Evolutionary conservation across 2,888 invertebrate species (phyloP), one percentile per base, ranked within the genome.

Genomic region (Oligia latruncula): DNA sequence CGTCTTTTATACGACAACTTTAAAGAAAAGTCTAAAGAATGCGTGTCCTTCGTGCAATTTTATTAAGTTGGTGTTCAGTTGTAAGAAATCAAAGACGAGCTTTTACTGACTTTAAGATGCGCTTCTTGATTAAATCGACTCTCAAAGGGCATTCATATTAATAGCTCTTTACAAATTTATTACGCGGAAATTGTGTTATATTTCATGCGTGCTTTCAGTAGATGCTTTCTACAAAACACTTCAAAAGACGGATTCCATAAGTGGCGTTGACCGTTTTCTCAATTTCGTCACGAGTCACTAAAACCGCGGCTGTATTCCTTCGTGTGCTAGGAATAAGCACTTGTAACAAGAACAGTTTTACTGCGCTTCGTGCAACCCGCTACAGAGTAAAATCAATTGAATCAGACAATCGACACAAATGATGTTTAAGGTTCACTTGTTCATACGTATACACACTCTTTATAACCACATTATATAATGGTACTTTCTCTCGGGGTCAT

Each of bases 401-500:
- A 79, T 49, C 55, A 70, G 55, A 55, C 71, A 73, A 75, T 74
- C 40, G 40, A 70, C 68, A 68, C 77, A 66, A 29, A 29, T 72
- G 71, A 62, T 71, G 58, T 72, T 15, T 64, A 71, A 60, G 43
- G 60, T 46, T 64, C 75, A 73, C 73, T 74, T 78, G 77, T 78
- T 85, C 68, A 35, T 70, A 74, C 40, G 43, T 66, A 79, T 62
- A 64, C 67, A 64, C 67, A 80, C 67, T 80, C 52, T 85, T 85
- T 74, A 85, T 85, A 70, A 70, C 58, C 72, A 65, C 66, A 75
- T 60, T n/a, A 60, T 52, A 67, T 74, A 77, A 77, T 77, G 46
- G 77, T 76, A 88, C 87, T 88, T 88, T 88, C 88, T 75, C 89
- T 74, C 71, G 81, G 71, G 78, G 84, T 83, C 88, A 87, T 75